Percentiles rank a stretch among this genome's conserved stretches.
These are phyloP conservation scores for Alfaro cultratus DNA, from an alignment of 2,797 vertebrate species.

Conservation along the genomic window DNA sequence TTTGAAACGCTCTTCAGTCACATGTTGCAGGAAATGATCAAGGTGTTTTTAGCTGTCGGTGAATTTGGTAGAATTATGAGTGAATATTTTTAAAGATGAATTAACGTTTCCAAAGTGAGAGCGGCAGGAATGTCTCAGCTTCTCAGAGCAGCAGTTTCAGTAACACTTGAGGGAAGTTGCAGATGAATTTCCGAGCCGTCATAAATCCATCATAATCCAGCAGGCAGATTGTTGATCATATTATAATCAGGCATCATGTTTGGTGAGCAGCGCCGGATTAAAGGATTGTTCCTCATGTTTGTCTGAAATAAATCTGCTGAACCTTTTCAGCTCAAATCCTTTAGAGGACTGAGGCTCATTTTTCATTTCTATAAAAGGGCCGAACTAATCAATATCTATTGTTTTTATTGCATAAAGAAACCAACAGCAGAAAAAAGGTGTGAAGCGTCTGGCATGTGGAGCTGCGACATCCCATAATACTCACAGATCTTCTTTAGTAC, in stretches of 20 bases:
- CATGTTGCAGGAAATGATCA: not conserved
- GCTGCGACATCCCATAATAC: conserved; percentile 36
- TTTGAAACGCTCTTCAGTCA: not conserved
- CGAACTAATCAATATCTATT: not conserved
- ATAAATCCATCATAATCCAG: conserved; percentile 9
- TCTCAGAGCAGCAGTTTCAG: not conserved
- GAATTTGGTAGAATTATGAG: no score
- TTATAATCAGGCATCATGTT: conserved; percentile 17
- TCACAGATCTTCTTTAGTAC: conserved; percentile 59
- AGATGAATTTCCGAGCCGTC: not conserved
- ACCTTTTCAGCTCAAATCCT: conserved; percentile 6
- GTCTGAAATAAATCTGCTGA: conserved; percentile 12
- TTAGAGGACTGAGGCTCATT: conserved; percentile 5
- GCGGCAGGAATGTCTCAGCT: no score
- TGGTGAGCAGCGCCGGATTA: conserved; percentile 5
- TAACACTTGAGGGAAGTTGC: not conserved
- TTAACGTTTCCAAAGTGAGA: no score
- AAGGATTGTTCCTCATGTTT: conserved; percentile 15
- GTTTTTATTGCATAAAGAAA: not conserved
- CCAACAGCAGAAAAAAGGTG: not conserved
- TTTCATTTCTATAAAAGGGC: not conserved
- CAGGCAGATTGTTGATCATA: conserved; percentile 7
- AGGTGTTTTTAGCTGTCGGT: not conserved
- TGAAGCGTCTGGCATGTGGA: conserved; percentile 4
- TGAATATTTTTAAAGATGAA: not conserved